phyloP scores from a whole-genome alignment of 2,888 invertebrate species.

The Apotomis betuletana region DNA sequence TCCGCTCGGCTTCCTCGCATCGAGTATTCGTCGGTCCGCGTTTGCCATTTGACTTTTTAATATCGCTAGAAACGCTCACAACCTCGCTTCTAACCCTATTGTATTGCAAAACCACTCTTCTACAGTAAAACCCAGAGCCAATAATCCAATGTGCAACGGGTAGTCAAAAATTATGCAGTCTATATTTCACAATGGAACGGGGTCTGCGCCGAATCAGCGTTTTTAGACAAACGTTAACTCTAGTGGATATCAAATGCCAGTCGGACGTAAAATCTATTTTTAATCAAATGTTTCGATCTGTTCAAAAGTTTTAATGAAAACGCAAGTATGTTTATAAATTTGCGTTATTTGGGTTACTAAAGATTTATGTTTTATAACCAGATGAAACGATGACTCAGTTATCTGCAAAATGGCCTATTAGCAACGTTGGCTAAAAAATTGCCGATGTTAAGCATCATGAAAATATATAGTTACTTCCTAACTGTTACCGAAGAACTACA shows the following conservation, averaged over 20 bases:
- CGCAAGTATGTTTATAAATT: neutral
- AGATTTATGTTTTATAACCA: neutral
- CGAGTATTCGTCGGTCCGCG: constrained; percentile 57
- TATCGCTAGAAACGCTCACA: constrained; percentile 34
- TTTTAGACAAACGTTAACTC: constrained; percentile 46
- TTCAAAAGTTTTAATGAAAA: neutral
- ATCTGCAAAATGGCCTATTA: no score
- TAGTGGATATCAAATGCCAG: constrained; percentile 30
- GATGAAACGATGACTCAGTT: no score
- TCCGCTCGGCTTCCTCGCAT: constrained; percentile 64
- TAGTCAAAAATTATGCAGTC: neutral
- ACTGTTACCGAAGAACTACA: no score
- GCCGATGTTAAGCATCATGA: no score
- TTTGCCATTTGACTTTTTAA: constrained; percentile 66
- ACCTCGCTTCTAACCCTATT: neutral
- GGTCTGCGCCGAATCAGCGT: constrained; percentile 46
- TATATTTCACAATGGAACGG: constrained; percentile 50
- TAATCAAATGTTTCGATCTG: neutral
- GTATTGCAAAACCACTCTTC: constrained; percentile 6
- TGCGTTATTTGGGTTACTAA: neutral
- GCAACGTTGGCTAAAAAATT: no score
- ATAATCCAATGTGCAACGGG: constrained; percentile 2
- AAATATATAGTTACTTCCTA: no score
- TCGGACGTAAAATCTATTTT: constrained; percentile 8
- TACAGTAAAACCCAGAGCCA: constrained; percentile 1